A percentile compares a stretch with the other conserved stretches of the same genome.
phyloP scores from a whole-genome alignment of 2,113 vertebrate genomes.

The Caloenas nicobarica region DNA sequence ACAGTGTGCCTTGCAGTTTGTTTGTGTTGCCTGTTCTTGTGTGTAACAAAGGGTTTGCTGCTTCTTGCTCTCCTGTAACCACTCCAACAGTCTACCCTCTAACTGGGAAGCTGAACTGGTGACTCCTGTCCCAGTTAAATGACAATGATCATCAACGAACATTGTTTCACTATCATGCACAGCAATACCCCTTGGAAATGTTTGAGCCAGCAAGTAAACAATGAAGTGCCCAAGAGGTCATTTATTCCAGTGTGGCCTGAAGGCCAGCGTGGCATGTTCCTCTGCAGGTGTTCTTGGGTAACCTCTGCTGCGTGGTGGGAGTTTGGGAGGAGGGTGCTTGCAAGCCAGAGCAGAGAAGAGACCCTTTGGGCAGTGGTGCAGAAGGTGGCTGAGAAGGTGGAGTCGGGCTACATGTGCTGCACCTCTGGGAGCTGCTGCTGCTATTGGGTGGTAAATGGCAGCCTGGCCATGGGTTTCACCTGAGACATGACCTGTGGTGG shows the following conservation, averaged over 20 bases:
- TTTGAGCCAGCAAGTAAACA: background rate
- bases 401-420: background rate
- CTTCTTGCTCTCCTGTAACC: background rate
- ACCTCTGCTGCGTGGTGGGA: background rate
- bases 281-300: background rate
- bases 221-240: background rate
- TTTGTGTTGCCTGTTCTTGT: background rate
- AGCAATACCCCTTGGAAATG: accelerated
- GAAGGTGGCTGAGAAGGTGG: background rate
- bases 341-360: background rate
- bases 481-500: background rate
- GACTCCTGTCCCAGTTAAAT: background rate
- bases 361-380: accelerated
- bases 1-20: accelerated
- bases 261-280: accelerated
- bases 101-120: background rate
- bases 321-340: background rate
- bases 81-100: accelerated
- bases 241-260: background rate
- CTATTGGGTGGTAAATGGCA: background rate
- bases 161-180: background rate
- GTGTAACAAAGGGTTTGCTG: background rate
- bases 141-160: accelerated
- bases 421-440: background rate
- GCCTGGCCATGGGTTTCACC: background rate